Evolutionary conservation across 2,797 vertebrate species (phyloP).

Genomic region (Lateolabrax maculatus): DNA sequence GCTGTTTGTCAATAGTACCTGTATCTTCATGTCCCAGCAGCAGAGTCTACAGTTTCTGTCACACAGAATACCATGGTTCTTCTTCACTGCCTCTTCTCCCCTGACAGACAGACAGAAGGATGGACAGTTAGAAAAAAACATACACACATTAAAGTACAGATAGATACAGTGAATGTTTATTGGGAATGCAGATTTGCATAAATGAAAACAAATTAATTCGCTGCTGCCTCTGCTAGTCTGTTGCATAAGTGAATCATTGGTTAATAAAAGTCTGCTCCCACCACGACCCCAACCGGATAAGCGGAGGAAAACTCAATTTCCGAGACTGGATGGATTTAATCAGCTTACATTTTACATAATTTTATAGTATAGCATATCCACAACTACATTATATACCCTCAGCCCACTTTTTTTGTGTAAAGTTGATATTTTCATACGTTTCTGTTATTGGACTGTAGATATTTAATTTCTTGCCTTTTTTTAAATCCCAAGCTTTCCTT

Average conservation of each 20-base stretch:
- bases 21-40: slow-evolving; percentile 86
- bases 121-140: neutral
- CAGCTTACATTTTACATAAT: neutral
- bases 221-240: neutral
- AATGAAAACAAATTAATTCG: neutral
- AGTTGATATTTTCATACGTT: neutral
- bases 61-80: slow-evolving; percentile 75
- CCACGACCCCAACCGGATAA: neutral
- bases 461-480: neutral
- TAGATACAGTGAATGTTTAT: neutral
- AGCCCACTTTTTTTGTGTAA: neutral
- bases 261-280: neutral
- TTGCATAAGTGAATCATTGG: neutral
- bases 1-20: slow-evolving; percentile 59
- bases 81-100: slow-evolving; percentile 65
- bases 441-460: neutral
- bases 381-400: neutral
- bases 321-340: neutral
- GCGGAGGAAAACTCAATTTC: neutral
- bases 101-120: slow-evolving; percentile 44
- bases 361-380: neutral
- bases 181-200: neutral
- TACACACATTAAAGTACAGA: neutral
- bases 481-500: too few species aligned
- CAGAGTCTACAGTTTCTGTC: slow-evolving; percentile 83